A percentile compares a stretch with the other conserved stretches of the same genome.
Conservation (phyloP, 2,797 vertebrate species). For the Poliocrania exsul region DNA sequence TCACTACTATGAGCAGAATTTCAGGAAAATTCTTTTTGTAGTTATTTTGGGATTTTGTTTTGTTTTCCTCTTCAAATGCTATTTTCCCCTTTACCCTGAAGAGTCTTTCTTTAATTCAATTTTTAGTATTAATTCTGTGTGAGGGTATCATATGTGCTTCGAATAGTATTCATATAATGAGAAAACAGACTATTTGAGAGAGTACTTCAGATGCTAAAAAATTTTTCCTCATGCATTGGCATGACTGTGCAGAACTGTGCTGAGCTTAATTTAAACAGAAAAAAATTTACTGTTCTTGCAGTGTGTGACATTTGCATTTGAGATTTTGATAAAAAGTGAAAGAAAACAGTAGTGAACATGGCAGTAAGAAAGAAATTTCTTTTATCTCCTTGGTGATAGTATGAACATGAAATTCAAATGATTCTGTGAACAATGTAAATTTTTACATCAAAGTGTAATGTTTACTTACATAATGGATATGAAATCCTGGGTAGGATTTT, state of each 20-base stretch:
- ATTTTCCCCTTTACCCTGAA: neutral
- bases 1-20: neutral
- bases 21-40: neutral
- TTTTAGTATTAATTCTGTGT: neutral
- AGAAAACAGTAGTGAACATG: neutral
- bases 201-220: neutral
- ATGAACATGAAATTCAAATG: constrained; percentile 21
- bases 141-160: neutral
- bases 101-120: neutral
- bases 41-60: neutral
- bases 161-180: neutral
- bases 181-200: neutral
- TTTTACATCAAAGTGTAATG: constrained; percentile 20
- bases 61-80: neutral
- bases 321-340: neutral
- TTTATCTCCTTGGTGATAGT: constrained; percentile 29
- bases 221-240: neutral
- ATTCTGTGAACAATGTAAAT: neutral
- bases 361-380: neutral
- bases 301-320: neutral
- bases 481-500: constrained; percentile 13
- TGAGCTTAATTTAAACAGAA: neutral
- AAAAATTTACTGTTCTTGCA: neutral
- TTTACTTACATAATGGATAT: constrained; percentile 34
- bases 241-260: neutral